Conservation (phyloP, 2,113 vertebrate species). For the Phycodurus eques region DNA sequence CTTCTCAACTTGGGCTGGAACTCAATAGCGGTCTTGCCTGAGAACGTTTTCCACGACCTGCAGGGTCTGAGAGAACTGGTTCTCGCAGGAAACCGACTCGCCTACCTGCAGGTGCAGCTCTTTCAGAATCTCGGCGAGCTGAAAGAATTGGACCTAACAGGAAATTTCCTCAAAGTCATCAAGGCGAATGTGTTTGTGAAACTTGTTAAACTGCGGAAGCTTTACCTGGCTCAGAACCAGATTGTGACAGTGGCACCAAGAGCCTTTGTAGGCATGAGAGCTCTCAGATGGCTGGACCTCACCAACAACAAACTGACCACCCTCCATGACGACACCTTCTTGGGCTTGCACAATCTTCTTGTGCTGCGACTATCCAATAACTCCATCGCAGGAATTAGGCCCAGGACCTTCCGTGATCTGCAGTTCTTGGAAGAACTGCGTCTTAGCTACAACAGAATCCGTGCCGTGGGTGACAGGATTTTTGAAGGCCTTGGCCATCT, state of each 20-base stretch:
- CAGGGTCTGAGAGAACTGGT: slow-evolving; percentile 84
- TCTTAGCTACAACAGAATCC: slow-evolving; percentile 84
- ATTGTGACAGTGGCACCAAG: slow-evolving; percentile 82
- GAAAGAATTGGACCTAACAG: slow-evolving; percentile 88
- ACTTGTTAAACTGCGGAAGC: slow-evolving; percentile 88
- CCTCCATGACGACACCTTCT: slow-evolving; percentile 86
- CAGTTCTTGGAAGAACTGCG: slow-evolving; percentile 90
- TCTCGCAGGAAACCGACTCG: slow-evolving; percentile 87
- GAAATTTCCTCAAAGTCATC: slow-evolving; percentile 84
- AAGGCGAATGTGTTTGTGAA: slow-evolving; percentile 87
- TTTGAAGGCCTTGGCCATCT: slow-evolving; percentile 88
- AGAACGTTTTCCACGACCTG: slow-evolving; percentile 82
- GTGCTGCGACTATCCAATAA: slow-evolving; percentile 91
- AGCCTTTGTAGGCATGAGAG: slow-evolving; percentile 88
- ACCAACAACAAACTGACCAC: slow-evolving; percentile 84
- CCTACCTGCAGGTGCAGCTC: slow-evolving; percentile 89
- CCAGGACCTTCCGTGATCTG: slow-evolving; percentile 87
- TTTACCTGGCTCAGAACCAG: slow-evolving; percentile 89
- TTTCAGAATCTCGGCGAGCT: slow-evolving; percentile 86
- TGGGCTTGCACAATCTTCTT: slow-evolving; percentile 83
- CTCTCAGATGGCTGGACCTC: slow-evolving; percentile 91
- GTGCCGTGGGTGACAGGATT: slow-evolving; percentile 75
- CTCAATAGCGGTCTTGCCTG: slow-evolving; percentile 84
- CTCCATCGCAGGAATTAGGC: slow-evolving; percentile 75
- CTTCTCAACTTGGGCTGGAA: slow-evolving; percentile 94